Conservation (phyloP, 2,113 vertebrate species). For the Aix galericulata region DNA sequence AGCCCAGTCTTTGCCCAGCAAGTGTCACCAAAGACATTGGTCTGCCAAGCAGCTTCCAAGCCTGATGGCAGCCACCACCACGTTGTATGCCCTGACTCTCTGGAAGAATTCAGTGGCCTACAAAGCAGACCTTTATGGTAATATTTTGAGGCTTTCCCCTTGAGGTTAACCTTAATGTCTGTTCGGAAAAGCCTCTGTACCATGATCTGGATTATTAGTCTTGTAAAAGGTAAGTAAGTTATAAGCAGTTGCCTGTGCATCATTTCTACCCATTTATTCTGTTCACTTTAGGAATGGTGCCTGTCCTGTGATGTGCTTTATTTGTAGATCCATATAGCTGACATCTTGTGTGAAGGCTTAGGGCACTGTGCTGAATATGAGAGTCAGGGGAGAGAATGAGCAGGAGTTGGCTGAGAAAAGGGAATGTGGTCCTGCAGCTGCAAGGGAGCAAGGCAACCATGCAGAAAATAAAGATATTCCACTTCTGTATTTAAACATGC, state of each 20-base stretch:
- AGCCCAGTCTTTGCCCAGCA: not conserved
- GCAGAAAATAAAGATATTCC: not conserved
- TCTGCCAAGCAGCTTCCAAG: not conserved
- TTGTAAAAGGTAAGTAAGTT: not conserved
- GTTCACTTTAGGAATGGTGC: not conserved
- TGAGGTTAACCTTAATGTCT: not conserved
- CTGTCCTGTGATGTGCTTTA: not conserved
- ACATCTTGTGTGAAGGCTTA: not conserved
- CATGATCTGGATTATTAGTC: not conserved
- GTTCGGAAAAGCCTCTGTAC: not conserved
- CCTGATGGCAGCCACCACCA: accelerated
- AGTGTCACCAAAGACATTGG: not conserved
- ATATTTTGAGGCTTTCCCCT: not conserved
- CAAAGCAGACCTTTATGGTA: not conserved
- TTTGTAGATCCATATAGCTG: not conserved
- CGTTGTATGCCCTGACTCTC: accelerated
- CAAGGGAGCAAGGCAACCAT: not conserved
- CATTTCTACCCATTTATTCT: not conserved
- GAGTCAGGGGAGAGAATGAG: not conserved
- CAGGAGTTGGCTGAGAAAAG: not conserved
- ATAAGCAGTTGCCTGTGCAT: not conserved
- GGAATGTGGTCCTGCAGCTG: not conserved
- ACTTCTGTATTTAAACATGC: not conserved
- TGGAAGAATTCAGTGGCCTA: not conserved
- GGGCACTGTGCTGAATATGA: accelerated